phyloP scores from a whole-genome alignment of 2,113 vertebrate species.

The Capreolus pygargus region DNA sequence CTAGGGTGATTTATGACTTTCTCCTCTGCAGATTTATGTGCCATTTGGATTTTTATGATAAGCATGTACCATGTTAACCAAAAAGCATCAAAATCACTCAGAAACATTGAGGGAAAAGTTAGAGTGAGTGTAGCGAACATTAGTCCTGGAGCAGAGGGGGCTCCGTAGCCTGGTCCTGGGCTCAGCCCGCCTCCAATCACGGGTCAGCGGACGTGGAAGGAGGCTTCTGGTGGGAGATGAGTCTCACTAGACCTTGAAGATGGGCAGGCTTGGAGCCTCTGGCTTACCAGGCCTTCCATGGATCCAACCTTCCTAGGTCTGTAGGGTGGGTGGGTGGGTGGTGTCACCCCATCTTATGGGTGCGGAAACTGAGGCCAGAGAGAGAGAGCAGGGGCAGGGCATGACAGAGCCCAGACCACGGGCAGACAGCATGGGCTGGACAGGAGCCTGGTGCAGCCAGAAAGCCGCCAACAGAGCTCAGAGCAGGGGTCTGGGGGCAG shows the following conservation, averaged over 20 bases:
- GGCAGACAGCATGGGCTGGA: background rate
- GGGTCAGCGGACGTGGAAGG: background rate
- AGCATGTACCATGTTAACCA: background rate
- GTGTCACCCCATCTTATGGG: too few relatives aligned
- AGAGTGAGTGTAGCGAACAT: background rate
- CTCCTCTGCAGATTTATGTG: background rate
- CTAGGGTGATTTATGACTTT: background rate
- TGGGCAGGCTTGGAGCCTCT: background rate
- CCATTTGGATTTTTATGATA: background rate
- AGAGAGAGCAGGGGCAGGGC: background rate
- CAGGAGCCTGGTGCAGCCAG: background rate
- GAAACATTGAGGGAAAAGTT: background rate
- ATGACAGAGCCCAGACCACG: background rate
- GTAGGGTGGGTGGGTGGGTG: background rate
- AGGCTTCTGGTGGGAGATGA: too few relatives aligned
- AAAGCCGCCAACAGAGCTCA: fast-evolving
- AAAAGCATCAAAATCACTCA: background rate
- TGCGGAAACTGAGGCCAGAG: background rate
- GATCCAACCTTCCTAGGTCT: background rate
- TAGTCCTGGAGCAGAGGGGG: background rate
- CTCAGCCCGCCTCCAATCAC: background rate
- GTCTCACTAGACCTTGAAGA: background rate
- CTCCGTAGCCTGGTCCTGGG: fast-evolving
- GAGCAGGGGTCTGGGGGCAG: background rate
- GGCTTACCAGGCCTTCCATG: background rate